Evolutionary conservation across 2,888 invertebrate species (phyloP), one percentile per base, ranked within the genome.

Genomic region (Notocelia uddmanniana): DNA sequence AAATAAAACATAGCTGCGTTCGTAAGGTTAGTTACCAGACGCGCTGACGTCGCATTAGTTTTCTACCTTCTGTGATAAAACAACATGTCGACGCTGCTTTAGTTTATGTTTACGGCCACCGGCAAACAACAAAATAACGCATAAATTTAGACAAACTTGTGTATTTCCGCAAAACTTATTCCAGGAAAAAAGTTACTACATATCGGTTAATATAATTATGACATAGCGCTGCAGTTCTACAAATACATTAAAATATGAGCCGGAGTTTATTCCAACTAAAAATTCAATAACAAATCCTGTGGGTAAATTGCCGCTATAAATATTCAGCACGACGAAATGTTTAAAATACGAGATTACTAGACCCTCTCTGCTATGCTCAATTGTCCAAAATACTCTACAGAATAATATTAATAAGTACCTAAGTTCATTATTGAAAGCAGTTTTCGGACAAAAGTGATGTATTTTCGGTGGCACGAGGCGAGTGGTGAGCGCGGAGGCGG

Each of bases 351-450:
- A 59, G 63, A 59, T 71, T 69, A 52, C 70, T 74, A 72, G 74
- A 74, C 74, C 69, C 60, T 60, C 18, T 68, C 70, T 74, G 60
- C 75, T 72, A 76, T 80, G 81, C 80, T 80, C 80, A 81, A 82
- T 82, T 82, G 80, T 78, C 74, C 73, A 76, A 77, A 76, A 75
- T 74, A 75, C 75, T 70, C 73, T 64, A 73, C 77, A 78, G 82
- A 76, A 82, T 82, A 79, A 64, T 68, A 74, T 72, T 63, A 81
- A 73, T 80, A 81, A 75, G 80, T 89, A n/a, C n/a, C n/a, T n/a
- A 90, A 89, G 85, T 89, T 82, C 88, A 89, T 90, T 89, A 89
- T 88, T 86, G 83, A 80, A 78, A 81, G 81, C 83, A 83, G 82
- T 81, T 83, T 81, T 84, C 83, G 84, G 86, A 88, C 85, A 87